Base-by-base conservation (phyloP, 2,797 vertebrate genomes). In the Holocentrus rufus region DNA sequence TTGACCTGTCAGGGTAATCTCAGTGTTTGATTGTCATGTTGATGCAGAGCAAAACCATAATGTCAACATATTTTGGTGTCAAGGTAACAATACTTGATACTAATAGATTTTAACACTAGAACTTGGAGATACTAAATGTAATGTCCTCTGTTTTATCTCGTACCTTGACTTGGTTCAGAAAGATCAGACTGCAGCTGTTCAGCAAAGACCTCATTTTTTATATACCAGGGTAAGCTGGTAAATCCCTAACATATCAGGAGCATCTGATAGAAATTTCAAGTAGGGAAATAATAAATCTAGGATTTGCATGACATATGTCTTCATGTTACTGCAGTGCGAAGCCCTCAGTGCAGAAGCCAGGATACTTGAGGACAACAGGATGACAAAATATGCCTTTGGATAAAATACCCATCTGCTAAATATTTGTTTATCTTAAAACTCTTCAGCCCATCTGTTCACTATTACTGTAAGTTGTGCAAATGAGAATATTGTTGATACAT, bases 401-500 rank as follows among this genome's bases (percentile, higher is more conserved):
- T 69, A 79, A 72, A 84, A 82, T 70, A 83, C 65, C 56, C 83
- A 75, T 79, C 77, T 85, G 79, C 84, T 80, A 47, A 73, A 76
- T 86, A 69, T 79, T 87, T 86, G 74, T 89, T 87, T 76, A 83
- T 81, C 78, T 77, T 83, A 53, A 72, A n/a, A 25, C 7, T 14
- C 17, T 55, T 34, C 18, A 85, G 69, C 76, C 83, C 77, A 77
- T 82, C 68, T 80, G 83, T 85, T 81, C 83, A 90, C 85, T 88
- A 86, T 88, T 87, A 71, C 84, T 83, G 81, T 78, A 79, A 84
- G 77, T 86, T 85, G 80, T 86, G 80, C 84, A 89, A 76, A 70
- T 80, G 82, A 83, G 77, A 87, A 77, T 76, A 82, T 84, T 90
- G 86, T 88, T 81, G 76, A 88, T 80, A 85, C 86, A 83, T 83